Evolutionary conservation across 2,113 vertebrate species (phyloP).

Genomic region (Sebastes fasciatus): DNA sequence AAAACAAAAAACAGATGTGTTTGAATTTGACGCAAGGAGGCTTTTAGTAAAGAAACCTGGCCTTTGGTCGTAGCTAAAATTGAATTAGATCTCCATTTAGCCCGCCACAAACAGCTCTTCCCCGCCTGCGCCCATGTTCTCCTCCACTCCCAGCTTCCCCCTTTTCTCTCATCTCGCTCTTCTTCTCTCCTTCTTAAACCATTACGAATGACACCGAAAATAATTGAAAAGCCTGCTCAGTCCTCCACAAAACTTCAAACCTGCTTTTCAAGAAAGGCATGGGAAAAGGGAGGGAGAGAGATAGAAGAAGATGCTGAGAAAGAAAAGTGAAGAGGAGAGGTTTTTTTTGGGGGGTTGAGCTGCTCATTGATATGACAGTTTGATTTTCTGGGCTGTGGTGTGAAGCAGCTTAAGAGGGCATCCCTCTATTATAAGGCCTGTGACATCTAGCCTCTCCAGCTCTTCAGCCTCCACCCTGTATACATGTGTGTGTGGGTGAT

Average conservation of each 20-base stretch:
- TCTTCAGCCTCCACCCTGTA: slow-evolving; percentile 34
- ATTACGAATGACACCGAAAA: slow-evolving; percentile 60
- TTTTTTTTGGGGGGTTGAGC: slow-evolving; percentile 23
- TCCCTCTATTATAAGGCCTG: slow-evolving; percentile 74
- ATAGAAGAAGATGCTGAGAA: slow-evolving; percentile 36
- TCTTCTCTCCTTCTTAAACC: slow-evolving; percentile 42
- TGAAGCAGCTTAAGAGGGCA: slow-evolving; percentile 78
- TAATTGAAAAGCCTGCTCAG: slow-evolving; percentile 65
- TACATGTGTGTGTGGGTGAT: slow-evolving; percentile 19
- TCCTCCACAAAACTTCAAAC: slow-evolving; percentile 58
- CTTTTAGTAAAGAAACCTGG: slow-evolving; percentile 54
- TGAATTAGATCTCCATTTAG: slow-evolving; percentile 73
- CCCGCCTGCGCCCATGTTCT: slow-evolving; percentile 19
- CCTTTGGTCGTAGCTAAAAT: slow-evolving; percentile 61
- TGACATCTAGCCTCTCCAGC: slow-evolving; percentile 75
- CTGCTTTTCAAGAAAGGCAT: slow-evolving; percentile 57
- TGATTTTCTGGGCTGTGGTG: slow-evolving; percentile 75
- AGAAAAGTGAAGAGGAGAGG: slow-evolving; percentile 45
- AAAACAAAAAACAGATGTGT: slow-evolving; percentile 41
- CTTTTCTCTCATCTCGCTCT: slow-evolving; percentile 1
- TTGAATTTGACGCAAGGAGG: slow-evolving; percentile 55
- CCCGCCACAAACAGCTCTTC: slow-evolving; percentile 49
- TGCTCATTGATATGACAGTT: slow-evolving; percentile 81
- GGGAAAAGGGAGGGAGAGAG: slow-evolving; percentile 31
- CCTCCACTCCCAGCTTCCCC: neutral